phyloP scores from a whole-genome alignment of 2,797 vertebrate genomes.

The Cynopterus sphinx region DNA sequence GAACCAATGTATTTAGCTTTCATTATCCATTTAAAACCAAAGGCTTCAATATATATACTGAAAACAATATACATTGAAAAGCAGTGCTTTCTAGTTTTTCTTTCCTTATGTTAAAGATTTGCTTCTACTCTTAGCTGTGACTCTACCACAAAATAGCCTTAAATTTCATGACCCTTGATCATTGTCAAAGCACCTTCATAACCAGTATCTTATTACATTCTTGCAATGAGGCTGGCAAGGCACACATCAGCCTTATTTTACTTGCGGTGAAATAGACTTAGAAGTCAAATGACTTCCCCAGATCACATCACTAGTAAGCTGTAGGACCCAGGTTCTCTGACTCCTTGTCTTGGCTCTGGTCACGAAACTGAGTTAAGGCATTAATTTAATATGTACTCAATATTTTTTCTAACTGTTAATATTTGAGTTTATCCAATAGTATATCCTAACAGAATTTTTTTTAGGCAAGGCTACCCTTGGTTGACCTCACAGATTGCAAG shows the following conservation, averaged over 20 bases:
- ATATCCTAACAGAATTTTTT: neutral
- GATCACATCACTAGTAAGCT: neutral
- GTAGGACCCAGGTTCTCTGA: neutral
- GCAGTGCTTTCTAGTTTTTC: neutral
- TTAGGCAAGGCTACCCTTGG: too few relatives aligned
- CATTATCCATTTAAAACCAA: neutral
- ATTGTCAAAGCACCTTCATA: constrained; percentile 19
- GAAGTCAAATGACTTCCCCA: neutral
- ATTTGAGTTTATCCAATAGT: neutral
- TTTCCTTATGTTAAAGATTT: neutral
- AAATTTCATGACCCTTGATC: neutral
- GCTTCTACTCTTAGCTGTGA: neutral
- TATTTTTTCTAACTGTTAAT: neutral
- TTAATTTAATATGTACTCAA: neutral
- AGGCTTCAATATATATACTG: neutral
- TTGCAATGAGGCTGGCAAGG: neutral
- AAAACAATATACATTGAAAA: neutral
- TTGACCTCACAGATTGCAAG: too few relatives aligned
- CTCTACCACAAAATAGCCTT: neutral
- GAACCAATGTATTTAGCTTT: neutral
- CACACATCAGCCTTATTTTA: neutral
- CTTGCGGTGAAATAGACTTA: neutral
- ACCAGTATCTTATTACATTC: neutral
- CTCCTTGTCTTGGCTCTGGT: neutral
- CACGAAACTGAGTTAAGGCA: neutral